Base-by-base conservation (phyloP, 2,888 invertebrate species). In the Prenolepis imparis region DNA sequence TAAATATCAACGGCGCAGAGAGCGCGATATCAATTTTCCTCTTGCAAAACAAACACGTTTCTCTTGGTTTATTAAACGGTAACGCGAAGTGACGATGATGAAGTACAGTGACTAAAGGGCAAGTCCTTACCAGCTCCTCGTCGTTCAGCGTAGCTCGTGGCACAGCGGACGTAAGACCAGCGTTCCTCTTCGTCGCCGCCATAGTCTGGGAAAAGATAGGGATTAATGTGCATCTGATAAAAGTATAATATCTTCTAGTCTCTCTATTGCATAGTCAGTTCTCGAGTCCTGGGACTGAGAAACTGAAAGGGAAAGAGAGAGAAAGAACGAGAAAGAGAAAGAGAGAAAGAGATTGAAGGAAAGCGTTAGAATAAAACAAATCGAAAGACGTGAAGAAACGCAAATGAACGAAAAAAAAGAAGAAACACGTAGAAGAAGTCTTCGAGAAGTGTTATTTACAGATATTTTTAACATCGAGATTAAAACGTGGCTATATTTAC, bases 151-250 rank as follows among this genome's bases (percentile, higher is more conserved):
- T 99, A 64, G 99, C 99, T 91, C 99, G 96, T 75, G 99, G 99
- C 39, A 99, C 98, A 48, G 99, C 99, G 70, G 99, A 99, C 82
- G 99, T 99, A 92, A 99, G 96, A 88, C 99, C 99, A 28, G 99
- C 98, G 95, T 99, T 99, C 93, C 99, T 96, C 95, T 99, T 99
- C 86, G 99, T 99, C 55, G 99, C 99, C 89, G 99, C 99, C 99
- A 99, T 99, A 86, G 99, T 99, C 99, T 99, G 95, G 86, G 92
- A 92, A 93, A 93, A 91, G 88, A 93, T 90, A 88, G 81, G 88
- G 86, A 91, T 92, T 92, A 90, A 91, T 91, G 83, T 81, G 48
- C 84, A 86, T 84, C 85, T 82, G 90, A 86, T 85, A 82, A 85
- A 72, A 73, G 52, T 52, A n/a, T 85, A 52, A 87, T 82, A 48